Evolutionary conservation across 2,888 invertebrate genomes (phyloP).

Genomic region (Cheilosia scutellata): DNA sequence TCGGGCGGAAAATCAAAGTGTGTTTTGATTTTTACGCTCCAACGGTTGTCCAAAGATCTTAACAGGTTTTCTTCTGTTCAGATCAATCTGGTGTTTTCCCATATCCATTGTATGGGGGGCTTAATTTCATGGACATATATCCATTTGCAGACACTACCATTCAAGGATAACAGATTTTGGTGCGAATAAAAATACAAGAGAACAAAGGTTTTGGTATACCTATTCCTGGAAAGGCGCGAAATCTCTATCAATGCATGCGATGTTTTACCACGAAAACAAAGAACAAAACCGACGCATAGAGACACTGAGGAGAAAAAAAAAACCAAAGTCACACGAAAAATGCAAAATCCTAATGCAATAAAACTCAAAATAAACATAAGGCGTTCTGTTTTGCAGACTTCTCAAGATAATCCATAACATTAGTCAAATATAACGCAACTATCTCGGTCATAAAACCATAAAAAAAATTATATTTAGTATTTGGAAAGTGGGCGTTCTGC

Average conservation of each 20-base stretch:
- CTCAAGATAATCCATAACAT: constrained; percentile 67
- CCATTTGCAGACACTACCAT: not conserved
- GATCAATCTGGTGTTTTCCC: constrained; percentile 26
- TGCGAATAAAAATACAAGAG: constrained; percentile 31
- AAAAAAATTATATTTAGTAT: constrained; percentile 36
- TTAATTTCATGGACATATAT: constrained; percentile 27
- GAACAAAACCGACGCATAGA: not conserved
- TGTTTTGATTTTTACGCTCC: constrained; percentile 74
- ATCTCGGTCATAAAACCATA: constrained; percentile 41
- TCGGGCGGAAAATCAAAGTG: constrained; percentile 75
- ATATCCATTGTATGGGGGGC: constrained; percentile 26
- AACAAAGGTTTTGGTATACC: not conserved
- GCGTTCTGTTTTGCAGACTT: constrained; percentile 70
- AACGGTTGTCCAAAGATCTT: constrained; percentile 61
- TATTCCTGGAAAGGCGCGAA: constrained; percentile 61
- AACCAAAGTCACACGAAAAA: constrained; percentile 7
- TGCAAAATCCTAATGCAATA: constrained; percentile 45
- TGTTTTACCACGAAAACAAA: constrained; percentile 32
- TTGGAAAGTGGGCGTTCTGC: constrained; percentile 74
- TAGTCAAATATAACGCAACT: constrained; percentile 64
- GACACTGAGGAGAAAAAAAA: not conserved
- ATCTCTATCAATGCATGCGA: not conserved
- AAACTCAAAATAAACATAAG: constrained; percentile 73
- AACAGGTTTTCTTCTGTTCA: constrained; percentile 56
- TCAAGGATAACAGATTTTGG: constrained; percentile 25